phyloP scores from a whole-genome alignment of 2,797 vertebrate species.

The Lepus oiostolus region DNA sequence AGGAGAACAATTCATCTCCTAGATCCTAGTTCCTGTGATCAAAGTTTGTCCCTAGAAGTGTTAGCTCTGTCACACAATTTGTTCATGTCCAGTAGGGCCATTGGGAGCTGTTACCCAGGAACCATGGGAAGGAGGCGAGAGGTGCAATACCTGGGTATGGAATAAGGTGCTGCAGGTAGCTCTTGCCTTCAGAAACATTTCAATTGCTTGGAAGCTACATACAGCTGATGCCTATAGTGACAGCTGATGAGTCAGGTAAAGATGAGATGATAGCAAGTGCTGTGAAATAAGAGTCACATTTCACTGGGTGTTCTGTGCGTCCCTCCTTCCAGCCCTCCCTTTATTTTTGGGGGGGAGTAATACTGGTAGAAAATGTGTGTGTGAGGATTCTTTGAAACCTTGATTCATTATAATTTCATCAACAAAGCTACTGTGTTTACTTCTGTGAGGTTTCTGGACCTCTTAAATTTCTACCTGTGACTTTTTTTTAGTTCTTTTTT shows the following conservation, averaged over 20 bases:
- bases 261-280: background rate
- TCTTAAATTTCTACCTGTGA: background rate
- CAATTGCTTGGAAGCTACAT: background rate
- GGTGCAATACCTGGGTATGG: background rate
- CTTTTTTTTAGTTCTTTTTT: background rate
- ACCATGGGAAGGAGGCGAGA: background rate
- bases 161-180: background rate
- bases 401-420: background rate
- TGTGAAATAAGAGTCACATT: background rate
- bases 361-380: conserved; percentile 20
- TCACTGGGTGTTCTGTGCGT: conserved; percentile 39
- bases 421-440: conserved; percentile 37
- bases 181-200: background rate
- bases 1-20: background rate
- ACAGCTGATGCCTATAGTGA: background rate
- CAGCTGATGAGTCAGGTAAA: background rate
- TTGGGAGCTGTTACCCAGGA: background rate
- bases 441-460: conserved; percentile 33
- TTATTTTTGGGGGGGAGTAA: background rate
- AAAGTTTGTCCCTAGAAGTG: background rate
- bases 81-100: background rate
- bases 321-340: background rate
- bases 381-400: conserved; percentile 30
- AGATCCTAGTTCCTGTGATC: background rate
- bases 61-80: background rate